Conservation (phyloP, 2,113 vertebrate species). For the Jacana jacana region DNA sequence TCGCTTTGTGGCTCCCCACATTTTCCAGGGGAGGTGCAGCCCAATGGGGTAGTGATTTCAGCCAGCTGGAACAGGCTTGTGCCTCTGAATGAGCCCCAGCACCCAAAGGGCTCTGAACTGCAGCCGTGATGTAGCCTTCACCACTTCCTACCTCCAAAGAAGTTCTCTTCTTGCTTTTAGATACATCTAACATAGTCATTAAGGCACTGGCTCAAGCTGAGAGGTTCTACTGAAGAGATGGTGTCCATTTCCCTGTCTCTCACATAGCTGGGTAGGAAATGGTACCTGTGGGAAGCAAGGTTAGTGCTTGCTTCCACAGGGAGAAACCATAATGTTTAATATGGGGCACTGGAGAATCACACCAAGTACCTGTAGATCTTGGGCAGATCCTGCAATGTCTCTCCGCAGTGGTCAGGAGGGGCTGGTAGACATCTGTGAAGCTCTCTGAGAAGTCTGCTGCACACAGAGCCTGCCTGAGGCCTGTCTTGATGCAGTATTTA, state of each 20-base stretch:
- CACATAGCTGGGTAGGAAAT: not conserved
- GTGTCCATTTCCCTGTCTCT: not conserved
- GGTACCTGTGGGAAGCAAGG: not conserved
- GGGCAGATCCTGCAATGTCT: not conserved
- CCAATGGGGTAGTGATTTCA: not conserved
- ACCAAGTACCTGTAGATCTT: not conserved
- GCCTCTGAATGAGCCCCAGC: not conserved
- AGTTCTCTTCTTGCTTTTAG: not conserved
- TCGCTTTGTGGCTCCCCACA: accelerated
- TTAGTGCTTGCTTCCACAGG: not conserved
- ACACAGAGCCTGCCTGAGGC: not conserved
- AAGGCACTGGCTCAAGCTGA: not conserved
- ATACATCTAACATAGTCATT: not conserved
- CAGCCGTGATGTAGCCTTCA: not conserved
- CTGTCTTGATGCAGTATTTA: not conserved
- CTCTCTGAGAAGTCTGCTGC: not conserved
- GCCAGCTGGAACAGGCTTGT: not conserved
- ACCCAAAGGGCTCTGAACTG: not conserved
- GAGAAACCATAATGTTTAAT: not conserved
- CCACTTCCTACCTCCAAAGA: not conserved
- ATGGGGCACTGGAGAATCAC: not conserved
- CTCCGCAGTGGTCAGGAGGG: not conserved
- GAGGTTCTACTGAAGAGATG: not conserved
- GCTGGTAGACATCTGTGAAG: not conserved
- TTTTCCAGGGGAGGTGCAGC: not conserved